Conservation (phyloP, 2,113 vertebrate genomes). For the Gnathonemus echidnorhynchus region DNA sequence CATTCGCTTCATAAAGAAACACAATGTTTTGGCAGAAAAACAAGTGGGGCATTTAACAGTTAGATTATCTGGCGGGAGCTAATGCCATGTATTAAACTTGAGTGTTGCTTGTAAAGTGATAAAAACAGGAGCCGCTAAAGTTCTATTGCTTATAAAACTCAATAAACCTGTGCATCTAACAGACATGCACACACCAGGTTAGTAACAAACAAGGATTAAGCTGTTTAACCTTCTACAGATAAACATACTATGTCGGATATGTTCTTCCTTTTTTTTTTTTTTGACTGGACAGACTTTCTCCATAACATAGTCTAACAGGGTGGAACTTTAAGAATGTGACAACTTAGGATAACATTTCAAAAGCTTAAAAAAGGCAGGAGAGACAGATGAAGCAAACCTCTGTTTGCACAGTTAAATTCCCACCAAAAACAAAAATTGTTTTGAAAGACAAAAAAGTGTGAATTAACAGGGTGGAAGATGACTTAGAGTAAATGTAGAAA, state of each 20-base stretch:
- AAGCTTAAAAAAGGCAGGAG: not conserved
- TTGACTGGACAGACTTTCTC: not conserved
- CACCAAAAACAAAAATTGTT: not conserved
- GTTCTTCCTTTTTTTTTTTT: not conserved
- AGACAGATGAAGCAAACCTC: not conserved
- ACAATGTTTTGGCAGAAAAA: not conserved
- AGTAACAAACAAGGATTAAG: not conserved
- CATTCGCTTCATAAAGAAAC: not conserved
- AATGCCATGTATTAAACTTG: not conserved
- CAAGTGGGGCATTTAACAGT: not conserved
- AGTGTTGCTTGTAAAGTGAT: not conserved
- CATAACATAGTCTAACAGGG: not conserved
- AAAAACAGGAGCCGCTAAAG: not conserved
- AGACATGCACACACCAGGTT: not conserved
- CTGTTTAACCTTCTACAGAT: not conserved
- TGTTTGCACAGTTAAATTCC: not conserved
- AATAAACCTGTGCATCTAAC: not conserved
- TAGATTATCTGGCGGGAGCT: not conserved
- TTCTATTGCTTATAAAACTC: not conserved
- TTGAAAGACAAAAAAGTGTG: not conserved
- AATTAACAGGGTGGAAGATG: not conserved
- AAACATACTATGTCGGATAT: not conserved
- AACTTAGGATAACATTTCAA: not conserved
- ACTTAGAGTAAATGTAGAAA: not conserved
- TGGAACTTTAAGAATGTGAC: not conserved